Conservation (phyloP, 2,113 vertebrate genomes). For the Dromiciops gliroides region DNA sequence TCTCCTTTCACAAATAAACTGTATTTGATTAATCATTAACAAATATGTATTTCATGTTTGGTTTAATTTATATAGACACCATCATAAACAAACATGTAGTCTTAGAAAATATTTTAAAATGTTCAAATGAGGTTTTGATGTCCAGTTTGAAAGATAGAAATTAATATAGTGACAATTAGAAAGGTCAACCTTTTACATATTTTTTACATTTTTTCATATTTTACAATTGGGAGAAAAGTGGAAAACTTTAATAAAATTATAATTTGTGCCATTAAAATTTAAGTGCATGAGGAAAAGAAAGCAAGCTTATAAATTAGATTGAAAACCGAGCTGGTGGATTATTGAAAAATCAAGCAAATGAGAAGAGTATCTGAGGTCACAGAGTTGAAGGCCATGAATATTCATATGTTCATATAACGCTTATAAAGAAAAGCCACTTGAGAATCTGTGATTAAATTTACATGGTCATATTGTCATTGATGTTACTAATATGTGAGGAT, state of each 20-base stretch:
- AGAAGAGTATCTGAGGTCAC: neutral
- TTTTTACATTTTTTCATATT: neutral
- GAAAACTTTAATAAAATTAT: neutral
- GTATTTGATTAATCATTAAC: neutral
- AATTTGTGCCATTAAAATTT: neutral
- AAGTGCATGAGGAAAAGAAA: neutral
- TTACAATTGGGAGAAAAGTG: neutral
- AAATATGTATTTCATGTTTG: neutral
- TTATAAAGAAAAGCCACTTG: neutral
- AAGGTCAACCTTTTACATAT: neutral
- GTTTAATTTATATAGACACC: neutral
- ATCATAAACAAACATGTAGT: neutral
- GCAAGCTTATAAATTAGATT: neutral
- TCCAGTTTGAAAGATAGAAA: neutral
- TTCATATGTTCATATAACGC: neutral
- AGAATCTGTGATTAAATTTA: neutral
- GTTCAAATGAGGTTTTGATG: neutral
- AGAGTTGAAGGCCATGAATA: neutral
- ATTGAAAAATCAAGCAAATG: neutral
- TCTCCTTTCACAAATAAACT: neutral
- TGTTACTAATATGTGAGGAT: neutral
- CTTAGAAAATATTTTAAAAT: neutral
- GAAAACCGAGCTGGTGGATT: neutral
- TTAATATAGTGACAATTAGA: neutral
- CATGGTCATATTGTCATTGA: neutral